These are phyloP conservation scores for Siderastrea siderea DNA, from an alignment of 92 coral and sea anemone species.

Conservation along the genomic window DNA sequence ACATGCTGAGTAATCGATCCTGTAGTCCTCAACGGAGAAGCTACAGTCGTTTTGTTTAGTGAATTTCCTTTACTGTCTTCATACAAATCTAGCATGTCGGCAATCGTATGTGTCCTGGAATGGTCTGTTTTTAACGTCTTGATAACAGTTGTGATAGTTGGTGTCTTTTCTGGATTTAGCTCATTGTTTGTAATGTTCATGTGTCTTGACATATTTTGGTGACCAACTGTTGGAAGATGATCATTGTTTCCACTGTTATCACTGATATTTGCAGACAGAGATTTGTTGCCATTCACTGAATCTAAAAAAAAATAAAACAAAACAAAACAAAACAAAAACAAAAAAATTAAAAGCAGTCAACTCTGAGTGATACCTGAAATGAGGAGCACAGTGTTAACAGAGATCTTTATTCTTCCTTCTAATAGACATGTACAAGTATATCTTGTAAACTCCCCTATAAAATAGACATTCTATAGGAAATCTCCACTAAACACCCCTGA, in stretches of 20 bases:
- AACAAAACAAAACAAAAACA: background rate
- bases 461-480: too few relatives aligned
- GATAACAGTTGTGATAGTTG: background rate
- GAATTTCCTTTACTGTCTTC: background rate
- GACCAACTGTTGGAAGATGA: background rate
- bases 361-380: too few relatives aligned
- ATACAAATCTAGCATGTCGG: background rate
- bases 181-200: constrained; percentile 30
- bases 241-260: constrained; percentile 10
- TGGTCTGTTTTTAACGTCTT: background rate
- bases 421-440: too few relatives aligned
- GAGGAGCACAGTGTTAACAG: too few relatives aligned
- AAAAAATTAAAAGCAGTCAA: too few relatives aligned
- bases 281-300: constrained; percentile 6
- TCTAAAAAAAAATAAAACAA: background rate
- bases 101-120: background rate
- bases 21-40: background rate
- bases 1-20: background rate
- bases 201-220: constrained; percentile 11
- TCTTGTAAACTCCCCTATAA: too few relatives aligned
- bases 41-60: constrained; percentile 10
- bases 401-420: too few relatives aligned
- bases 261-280: constrained; percentile 1
- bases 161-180: background rate
- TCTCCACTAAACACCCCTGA: too few relatives aligned